Conservation (phyloP, 2,888 invertebrate species). For the Bembecia ichneumoniformis region DNA sequence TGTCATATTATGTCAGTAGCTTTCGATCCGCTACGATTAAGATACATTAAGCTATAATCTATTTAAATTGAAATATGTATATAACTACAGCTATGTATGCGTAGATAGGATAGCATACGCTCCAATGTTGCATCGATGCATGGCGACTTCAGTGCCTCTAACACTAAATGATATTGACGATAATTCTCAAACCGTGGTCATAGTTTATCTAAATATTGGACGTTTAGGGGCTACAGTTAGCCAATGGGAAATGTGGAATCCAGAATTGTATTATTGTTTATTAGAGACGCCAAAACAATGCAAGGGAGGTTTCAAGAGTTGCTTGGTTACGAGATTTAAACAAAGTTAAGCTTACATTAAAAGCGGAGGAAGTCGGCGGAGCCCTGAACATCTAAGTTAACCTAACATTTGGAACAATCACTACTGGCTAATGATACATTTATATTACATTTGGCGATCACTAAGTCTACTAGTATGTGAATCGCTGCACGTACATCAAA, state of each 20-base stretch:
- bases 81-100: constrained; percentile 51
- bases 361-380: constrained; percentile 26
- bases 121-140: constrained; percentile 40
- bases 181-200: neutral
- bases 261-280: too few relatives aligned
- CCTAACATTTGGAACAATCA: constrained; percentile 70
- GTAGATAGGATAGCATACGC: constrained; percentile 40
- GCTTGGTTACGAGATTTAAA: neutral
- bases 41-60: constrained; percentile 34
- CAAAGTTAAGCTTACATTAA: neutral
- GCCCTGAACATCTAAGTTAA: constrained; percentile 53
- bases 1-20: neutral
- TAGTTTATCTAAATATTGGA: too few relatives aligned
- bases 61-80: constrained; percentile 57
- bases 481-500: constrained; percentile 38
- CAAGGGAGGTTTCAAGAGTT: neutral
- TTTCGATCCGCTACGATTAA: neutral
- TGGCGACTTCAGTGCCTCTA: constrained; percentile 52
- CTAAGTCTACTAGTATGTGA: constrained; percentile 58
- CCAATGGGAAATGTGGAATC: too few relatives aligned
- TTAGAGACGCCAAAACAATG: neutral
- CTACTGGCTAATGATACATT: constrained; percentile 68
- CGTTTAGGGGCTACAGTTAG: too few relatives aligned
- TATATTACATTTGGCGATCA: constrained; percentile 69
- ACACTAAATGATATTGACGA: constrained; percentile 29